Base-by-base conservation (phyloP, 2,888 invertebrate genomes). In the Ferdinandea cuprea region DNA sequence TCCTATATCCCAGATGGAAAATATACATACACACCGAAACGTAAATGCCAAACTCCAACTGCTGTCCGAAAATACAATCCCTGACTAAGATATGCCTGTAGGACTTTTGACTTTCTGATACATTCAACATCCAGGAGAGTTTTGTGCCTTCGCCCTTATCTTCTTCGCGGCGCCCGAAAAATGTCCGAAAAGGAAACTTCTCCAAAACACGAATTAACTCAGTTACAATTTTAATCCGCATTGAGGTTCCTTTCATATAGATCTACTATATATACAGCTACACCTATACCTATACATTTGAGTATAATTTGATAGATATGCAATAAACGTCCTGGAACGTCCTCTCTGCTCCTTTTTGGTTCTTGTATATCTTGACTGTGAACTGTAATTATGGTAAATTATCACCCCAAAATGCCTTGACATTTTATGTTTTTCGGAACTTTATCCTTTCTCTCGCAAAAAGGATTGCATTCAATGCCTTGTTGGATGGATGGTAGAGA, bases 381-480 rank as follows among this genome's bases (percentile, higher is more conserved):
- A 59, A 79, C 66, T 79, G 79, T 79, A 79, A 79, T 79, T 73
- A 79, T 79, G 79, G 79, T 79, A 73, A 79, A 79, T 79, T 79
- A 79, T 79, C 79, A 79, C 66, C 66, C 73, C 59, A 40, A 68
- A 79, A 73, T 54, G 79, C 66, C 79, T 79, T 73, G 79, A 79
- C 79, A 79, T 79, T 79, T 79, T 61, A 65, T 58, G 72, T 63
- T 72, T 46, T 66, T 73, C 30, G 61, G 54, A 79, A 79, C 73
- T 79, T 79, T 79, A 79, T 79, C 79, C 66, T 61, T 32, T 9
- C 19, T 7, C 21, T 59, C 4, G 15, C 8, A 32, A 44, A 66
- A 73, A 40, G 30, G 66, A 73, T 66, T 79, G 79, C 73, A 79
- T 73, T 73, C 65, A 61, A 40, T 15, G 48, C 15, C 19, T 32